A percentile compares a stretch with the other conserved stretches of the same genome.
Conservation (phyloP, 2,113 vertebrate species). For the Vidua chalybeata region DNA sequence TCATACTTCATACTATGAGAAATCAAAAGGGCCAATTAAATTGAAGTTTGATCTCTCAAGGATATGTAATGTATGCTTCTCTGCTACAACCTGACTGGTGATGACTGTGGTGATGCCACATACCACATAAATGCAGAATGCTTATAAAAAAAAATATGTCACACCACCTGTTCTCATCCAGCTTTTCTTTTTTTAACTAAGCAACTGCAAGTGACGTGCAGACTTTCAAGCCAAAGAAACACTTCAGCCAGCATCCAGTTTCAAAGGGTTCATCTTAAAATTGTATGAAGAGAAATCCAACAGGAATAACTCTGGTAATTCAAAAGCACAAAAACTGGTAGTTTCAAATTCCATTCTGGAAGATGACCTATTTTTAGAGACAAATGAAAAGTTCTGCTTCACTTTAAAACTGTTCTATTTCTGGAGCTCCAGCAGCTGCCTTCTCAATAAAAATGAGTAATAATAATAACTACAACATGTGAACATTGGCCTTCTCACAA, state of each 20-base stretch:
- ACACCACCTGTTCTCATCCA: constrained; percentile 12
- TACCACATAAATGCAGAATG: not conserved
- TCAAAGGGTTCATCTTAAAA: constrained; percentile 51
- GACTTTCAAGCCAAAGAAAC: not conserved
- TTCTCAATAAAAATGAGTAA: constrained; percentile 19
- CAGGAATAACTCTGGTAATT: constrained; percentile 17
- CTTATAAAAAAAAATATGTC: not conserved
- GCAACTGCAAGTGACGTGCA: not conserved
- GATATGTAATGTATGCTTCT: not conserved
- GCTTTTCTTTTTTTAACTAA: constrained; percentile 12
- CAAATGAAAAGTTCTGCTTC: constrained; percentile 7
- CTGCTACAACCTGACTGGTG: not conserved
- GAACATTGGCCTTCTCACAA: not conserved
- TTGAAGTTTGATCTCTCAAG: not conserved
- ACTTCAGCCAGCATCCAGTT: constrained; percentile 4
- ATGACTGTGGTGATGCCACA: not conserved
- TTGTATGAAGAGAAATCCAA: constrained; percentile 8
- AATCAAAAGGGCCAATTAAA: not conserved
- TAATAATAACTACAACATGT: constrained; percentile 34
- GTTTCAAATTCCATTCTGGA: constrained; percentile 26
- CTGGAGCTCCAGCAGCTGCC: constrained; percentile 12
- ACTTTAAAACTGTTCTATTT: constrained; percentile 38
- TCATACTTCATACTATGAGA: not conserved
- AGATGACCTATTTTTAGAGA: constrained; percentile 32
- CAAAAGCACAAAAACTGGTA: constrained; percentile 6